Conservation (phyloP, 2,113 vertebrate species). For the Sebastes schlegelii region DNA sequence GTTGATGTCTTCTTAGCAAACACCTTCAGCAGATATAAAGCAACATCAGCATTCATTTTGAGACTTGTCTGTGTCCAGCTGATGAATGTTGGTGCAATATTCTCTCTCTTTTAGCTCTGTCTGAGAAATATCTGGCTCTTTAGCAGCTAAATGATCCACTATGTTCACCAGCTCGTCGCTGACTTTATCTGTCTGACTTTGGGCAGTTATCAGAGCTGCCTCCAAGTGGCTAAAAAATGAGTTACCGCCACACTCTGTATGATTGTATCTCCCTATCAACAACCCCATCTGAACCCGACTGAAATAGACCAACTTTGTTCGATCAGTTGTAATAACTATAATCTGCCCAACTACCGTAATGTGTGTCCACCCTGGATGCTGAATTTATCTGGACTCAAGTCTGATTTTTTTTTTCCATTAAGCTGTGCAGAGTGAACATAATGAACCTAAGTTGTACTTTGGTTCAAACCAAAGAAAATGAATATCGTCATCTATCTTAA, state of each 20-base stretch:
- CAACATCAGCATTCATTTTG: not conserved
- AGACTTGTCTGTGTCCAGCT: not conserved
- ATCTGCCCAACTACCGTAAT: not conserved
- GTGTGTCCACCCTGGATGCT: not conserved
- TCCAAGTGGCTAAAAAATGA: no score
- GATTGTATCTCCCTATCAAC: no score
- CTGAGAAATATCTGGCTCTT: slow-evolving; percentile 24
- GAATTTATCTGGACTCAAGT: not conserved
- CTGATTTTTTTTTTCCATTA: not conserved
- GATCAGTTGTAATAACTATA: not conserved
- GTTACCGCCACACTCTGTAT: no score
- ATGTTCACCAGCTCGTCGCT: slow-evolving; percentile 23
- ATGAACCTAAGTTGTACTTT: slow-evolving; percentile 15
- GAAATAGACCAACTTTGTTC: not conserved
- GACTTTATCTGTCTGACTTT: slow-evolving; percentile 4
- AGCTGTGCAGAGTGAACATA: not conserved
- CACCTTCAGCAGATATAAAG: not conserved
- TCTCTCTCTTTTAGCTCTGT: not conserved
- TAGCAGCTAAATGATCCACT: slow-evolving; percentile 20
- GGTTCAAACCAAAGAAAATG: slow-evolving; percentile 22
- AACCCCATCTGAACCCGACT: not conserved
- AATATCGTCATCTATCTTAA: slow-evolving; percentile 19
- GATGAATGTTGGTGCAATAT: not conserved
- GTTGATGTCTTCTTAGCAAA: not conserved
- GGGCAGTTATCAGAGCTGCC: not conserved